Evolutionary conservation across 1,140 invertebrate species (phyloP).

Genomic region (Meloidogyne chitwoodi): DNA sequence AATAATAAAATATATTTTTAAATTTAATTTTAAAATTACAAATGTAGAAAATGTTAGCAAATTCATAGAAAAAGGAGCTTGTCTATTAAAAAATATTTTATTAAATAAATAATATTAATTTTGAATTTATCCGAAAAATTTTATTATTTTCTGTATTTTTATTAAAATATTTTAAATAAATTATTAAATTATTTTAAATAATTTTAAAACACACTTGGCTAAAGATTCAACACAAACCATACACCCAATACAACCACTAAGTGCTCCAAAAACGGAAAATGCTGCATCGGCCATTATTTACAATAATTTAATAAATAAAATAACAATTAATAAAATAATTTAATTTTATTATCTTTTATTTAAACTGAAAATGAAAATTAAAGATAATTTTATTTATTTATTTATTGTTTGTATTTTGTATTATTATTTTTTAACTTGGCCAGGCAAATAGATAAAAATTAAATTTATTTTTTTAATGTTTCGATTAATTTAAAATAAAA

Average conservation of each 20-base stretch:
- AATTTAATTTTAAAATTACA: constrained; percentile 19
- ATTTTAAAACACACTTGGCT: constrained; percentile 52
- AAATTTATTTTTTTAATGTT: too few relatives aligned
- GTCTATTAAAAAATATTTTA: constrained; percentile 65
- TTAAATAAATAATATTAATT: not conserved
- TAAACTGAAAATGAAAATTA: too few relatives aligned
- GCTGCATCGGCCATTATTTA: constrained; percentile 38
- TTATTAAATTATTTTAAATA: not conserved
- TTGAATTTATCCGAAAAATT: not conserved
- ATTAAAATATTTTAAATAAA: constrained; percentile 4
- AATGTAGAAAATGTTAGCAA: constrained; percentile 89
- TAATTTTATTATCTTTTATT: too few relatives aligned
- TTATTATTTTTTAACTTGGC: not conserved
- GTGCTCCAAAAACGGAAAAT: constrained; percentile 45
- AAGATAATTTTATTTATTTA: too few relatives aligned
- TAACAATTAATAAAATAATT: not conserved
- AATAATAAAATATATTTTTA: not conserved
- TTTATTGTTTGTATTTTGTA: not conserved
- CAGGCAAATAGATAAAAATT: too few relatives aligned
- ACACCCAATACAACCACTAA: constrained; percentile 55
- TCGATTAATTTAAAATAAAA: not conserved
- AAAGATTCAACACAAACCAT: constrained; percentile 56
- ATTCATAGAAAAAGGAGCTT: constrained; percentile 84
- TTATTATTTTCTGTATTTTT: not conserved
- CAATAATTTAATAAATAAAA: not conserved